A percentile compares a stretch with the other conserved stretches of the same genome.
These are phyloP conservation scores for Diploptera punctata DNA, from an alignment of 2,888 invertebrate species.

Conservation along the genomic window DNA sequence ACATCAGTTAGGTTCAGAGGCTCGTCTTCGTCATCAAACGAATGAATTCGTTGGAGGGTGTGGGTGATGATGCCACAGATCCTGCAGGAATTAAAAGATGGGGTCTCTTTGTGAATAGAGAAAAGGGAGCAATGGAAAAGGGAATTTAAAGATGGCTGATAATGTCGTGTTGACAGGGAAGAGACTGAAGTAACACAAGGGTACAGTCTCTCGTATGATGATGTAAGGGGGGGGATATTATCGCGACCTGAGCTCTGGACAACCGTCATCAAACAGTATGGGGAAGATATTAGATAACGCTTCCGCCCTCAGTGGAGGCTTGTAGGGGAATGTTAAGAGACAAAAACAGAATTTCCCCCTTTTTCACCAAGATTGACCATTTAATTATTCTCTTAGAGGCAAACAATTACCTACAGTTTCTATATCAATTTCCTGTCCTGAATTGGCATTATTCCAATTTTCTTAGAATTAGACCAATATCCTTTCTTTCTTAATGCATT, in stretches of 20 bases:
- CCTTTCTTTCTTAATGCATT: no score
- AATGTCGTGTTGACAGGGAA: slow-evolving; percentile 29
- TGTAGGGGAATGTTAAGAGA: no score
- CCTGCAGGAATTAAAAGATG: slow-evolving; percentile 17
- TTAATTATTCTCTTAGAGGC: no score
- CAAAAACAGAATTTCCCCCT: no score
- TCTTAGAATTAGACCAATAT: no score
- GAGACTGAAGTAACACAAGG: slow-evolving; percentile 10
- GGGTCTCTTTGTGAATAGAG: slow-evolving; percentile 15
- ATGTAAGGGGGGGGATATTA: neutral
- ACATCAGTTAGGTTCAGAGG: neutral
- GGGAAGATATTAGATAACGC: slow-evolving; percentile 23
- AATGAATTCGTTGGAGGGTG: neutral
- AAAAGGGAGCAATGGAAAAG: slow-evolving; percentile 22
- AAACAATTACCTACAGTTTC: no score
- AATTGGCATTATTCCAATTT: no score
- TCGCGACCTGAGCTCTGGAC: slow-evolving; percentile 14
- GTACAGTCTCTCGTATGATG: slow-evolving; percentile 6
- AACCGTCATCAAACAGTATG: slow-evolving; percentile 9
- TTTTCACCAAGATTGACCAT: no score
- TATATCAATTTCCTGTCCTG: no score
- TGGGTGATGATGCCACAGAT: neutral
- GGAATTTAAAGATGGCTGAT: slow-evolving; percentile 29
- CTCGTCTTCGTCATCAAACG: slow-evolving; percentile 2
- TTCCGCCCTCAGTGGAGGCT: neutral